These are phyloP conservation scores for Zeus faber DNA, from an alignment of 2,113 vertebrate species.

Conservation along the genomic window DNA sequence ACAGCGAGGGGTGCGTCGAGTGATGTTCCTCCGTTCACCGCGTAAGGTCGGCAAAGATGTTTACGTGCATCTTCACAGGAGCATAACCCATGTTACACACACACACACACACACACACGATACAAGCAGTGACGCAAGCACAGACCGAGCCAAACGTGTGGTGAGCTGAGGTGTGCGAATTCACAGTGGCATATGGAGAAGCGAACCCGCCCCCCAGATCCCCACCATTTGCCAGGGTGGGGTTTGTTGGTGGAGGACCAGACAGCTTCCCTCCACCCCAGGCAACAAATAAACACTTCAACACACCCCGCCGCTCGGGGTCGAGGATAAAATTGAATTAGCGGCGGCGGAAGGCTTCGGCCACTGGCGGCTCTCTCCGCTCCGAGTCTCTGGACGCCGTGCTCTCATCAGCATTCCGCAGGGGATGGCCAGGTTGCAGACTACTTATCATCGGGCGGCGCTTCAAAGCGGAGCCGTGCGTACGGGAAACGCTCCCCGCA, in stretches of 20 bases:
- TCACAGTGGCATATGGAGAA: too few species aligned
- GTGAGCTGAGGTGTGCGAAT: too few species aligned
- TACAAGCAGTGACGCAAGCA: conserved; percentile 14
- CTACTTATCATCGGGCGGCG: conserved; percentile 54
- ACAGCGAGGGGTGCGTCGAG: too few species aligned
- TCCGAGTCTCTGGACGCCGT: conserved; percentile 20
- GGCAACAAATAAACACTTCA: conserved; percentile 43
- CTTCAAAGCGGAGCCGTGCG: conserved; percentile 46
- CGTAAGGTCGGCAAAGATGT: background rate
- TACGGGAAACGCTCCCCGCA: conserved; percentile 7
- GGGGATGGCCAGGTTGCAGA: conserved; percentile 49
- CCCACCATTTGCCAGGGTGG: too few species aligned
- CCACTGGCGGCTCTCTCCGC: conserved; percentile 13
- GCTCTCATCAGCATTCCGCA: conserved; percentile 63
- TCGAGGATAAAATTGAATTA: conserved; percentile 54
- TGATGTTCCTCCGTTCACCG: too few species aligned
- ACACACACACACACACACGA: conserved; percentile 1
- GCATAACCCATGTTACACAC: conserved; percentile 1
- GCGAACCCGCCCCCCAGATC: too few species aligned
- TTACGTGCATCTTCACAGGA: conserved; percentile 2
- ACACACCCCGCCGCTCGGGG: conserved; percentile 26
- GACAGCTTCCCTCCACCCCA: conserved; percentile 4
- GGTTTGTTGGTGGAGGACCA: too few species aligned
- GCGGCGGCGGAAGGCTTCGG: conserved; percentile 2
- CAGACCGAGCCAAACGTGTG: too few species aligned